These are phyloP conservation scores for Blera fallax DNA, from an alignment of 2,888 invertebrate species.

Conservation along the genomic window DNA sequence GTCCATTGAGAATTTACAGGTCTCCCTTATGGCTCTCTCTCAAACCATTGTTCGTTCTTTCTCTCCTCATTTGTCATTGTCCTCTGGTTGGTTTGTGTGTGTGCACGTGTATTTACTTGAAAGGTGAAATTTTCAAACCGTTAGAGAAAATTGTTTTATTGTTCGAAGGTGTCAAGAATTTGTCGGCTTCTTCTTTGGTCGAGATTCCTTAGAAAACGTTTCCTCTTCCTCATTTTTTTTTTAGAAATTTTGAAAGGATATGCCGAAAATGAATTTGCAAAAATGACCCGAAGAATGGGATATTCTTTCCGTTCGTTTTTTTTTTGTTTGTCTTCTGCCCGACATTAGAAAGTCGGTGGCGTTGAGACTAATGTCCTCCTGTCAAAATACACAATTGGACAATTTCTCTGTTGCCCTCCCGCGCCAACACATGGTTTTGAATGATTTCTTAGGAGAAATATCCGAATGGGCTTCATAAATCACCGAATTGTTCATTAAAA, in stretches of 20 bases:
- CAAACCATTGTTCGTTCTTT: slow-evolving; percentile 45
- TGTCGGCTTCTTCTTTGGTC: slow-evolving; percentile 60
- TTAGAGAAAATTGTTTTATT: slow-evolving; percentile 68
- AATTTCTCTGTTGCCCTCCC: slow-evolving; percentile 24
- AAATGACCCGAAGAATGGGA: slow-evolving; percentile 33
- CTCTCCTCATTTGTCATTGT: slow-evolving; percentile 69
- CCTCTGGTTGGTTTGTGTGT: slow-evolving; percentile 11
- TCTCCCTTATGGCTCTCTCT: not conserved
- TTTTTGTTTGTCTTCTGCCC: not conserved
- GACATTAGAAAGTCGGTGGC: slow-evolving; percentile 43
- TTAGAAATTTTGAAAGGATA: slow-evolving; percentile 32
- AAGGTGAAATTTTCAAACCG: slow-evolving; percentile 65
- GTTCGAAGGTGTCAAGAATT: slow-evolving; percentile 47
- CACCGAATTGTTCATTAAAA: slow-evolving; percentile 72
- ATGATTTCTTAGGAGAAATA: slow-evolving; percentile 54
- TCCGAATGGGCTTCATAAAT: slow-evolving; percentile 62
- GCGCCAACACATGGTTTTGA: slow-evolving; percentile 40
- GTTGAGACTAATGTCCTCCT: slow-evolving; percentile 69
- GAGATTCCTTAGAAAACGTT: slow-evolving; percentile 32
- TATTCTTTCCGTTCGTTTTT: not conserved
- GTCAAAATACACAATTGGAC: slow-evolving; percentile 70
- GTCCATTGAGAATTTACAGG: slow-evolving; percentile 64
- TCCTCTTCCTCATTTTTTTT: slow-evolving; percentile 14
- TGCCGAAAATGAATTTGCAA: slow-evolving; percentile 68
- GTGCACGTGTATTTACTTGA: slow-evolving; percentile 40